Conservation (phyloP, 2,888 invertebrate genomes). For the Teleiodes luculella region DNA sequence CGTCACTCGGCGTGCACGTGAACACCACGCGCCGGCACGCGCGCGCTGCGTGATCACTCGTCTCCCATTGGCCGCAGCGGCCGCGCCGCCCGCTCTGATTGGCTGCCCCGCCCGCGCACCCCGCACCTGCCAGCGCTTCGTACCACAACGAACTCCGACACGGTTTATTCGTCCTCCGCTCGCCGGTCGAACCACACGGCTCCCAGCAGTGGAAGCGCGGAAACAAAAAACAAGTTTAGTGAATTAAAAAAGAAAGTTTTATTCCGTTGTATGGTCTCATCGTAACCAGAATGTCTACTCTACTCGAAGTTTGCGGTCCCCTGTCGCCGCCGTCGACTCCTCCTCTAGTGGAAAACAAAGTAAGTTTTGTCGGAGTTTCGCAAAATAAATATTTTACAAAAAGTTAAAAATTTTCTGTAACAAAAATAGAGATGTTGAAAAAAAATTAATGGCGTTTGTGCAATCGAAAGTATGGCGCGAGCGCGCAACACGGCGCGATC, state of each 20-base stretch:
- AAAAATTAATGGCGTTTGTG: conserved; percentile 42
- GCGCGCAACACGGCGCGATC: conserved; percentile 50
- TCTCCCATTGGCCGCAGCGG: conserved; percentile 79
- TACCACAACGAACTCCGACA: conserved; percentile 55
- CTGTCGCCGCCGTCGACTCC: conserved; percentile 87
- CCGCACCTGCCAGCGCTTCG: conserved; percentile 82
- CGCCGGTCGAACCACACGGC: conserved; percentile 66
- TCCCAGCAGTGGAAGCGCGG: conserved; percentile 48
- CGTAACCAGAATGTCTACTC: conserved; percentile 60
- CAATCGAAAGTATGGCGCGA: conserved; percentile 60
- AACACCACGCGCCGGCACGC: conserved; percentile 89
- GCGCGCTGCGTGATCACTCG: conserved; percentile 83
- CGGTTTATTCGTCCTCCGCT: conserved; percentile 75
- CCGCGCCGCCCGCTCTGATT: conserved; percentile 85
- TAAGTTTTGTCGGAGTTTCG: conserved; percentile 55
- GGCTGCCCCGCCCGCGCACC: conserved; percentile 77
- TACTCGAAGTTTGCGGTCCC: conserved; percentile 72
- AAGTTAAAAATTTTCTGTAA: conserved; percentile 15
- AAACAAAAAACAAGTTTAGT: conserved; percentile 62
- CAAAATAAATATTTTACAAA: conserved; percentile 7
- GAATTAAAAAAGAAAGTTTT: conserved; percentile 72
- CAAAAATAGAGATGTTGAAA: conserved; percentile 14
- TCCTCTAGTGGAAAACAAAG: conserved; percentile 80
- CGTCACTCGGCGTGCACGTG: conserved; percentile 91
- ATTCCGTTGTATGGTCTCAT: conserved; percentile 55